phyloP scores from a whole-genome alignment of 1,140 invertebrate species.

The Ceratina australensis region DNA sequence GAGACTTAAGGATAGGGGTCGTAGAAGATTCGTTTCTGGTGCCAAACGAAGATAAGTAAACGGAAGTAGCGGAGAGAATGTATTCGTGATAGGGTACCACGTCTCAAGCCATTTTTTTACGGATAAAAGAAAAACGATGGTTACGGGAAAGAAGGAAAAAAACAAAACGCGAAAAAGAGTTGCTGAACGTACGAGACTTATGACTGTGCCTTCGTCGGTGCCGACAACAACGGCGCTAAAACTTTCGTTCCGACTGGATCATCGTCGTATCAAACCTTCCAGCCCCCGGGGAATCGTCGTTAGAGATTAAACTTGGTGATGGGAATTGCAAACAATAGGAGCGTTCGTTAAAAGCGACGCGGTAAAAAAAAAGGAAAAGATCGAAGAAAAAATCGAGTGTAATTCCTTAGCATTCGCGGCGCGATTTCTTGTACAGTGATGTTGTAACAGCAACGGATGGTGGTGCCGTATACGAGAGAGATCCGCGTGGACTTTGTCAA shows the following conservation, averaged over 20 bases:
- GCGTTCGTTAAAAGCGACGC: constrained; percentile 27
- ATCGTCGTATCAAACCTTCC: constrained; percentile 54
- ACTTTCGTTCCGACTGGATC: constrained; percentile 66
- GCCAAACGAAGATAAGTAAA: constrained; percentile 69
- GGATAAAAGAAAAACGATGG: constrained; percentile 41
- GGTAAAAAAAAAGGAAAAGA: constrained; percentile 20
- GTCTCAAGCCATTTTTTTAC: constrained; percentile 56
- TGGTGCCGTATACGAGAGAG: constrained; percentile 27
- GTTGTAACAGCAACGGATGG: constrained; percentile 44
- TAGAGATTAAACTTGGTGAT: constrained; percentile 57
- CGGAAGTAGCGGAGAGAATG: constrained; percentile 46
- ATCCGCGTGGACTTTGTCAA: neutral
- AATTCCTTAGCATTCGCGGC: constrained; percentile 2
- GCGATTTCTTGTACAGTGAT: constrained; percentile 43
- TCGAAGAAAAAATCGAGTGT: constrained; percentile 5
- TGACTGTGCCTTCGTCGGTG: constrained; percentile 78
- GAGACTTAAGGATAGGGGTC: constrained; percentile 38
- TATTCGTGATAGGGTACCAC: constrained; percentile 62
- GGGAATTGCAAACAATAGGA: constrained; percentile 39
- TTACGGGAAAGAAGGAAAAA: neutral
- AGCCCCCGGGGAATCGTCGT: constrained; percentile 20
- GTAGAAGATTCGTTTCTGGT: constrained; percentile 71
- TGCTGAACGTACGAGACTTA: constrained; percentile 72
- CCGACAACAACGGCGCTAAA: constrained; percentile 62
- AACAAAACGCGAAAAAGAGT: constrained; percentile 43